Evolutionary conservation across 2,113 vertebrate species (phyloP).

Genomic region (Paramormyrops kingsleyae): DNA sequence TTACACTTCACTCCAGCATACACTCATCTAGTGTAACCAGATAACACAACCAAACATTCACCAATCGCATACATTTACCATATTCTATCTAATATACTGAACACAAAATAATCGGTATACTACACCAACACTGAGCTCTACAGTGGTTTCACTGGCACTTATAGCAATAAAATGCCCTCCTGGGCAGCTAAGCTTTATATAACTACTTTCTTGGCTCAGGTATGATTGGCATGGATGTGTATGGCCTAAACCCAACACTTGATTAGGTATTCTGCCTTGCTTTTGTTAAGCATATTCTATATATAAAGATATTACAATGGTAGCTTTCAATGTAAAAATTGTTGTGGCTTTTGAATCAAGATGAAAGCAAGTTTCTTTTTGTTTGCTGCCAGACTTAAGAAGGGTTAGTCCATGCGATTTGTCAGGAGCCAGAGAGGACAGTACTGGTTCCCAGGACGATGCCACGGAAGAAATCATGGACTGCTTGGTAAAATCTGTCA

Average conservation of each 20-base stretch:
- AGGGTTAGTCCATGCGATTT: constrained; percentile 35
- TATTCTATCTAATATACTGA: background rate
- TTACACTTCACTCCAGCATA: background rate
- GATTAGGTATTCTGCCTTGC: background rate
- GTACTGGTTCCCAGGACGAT: constrained; percentile 64
- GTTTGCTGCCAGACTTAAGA: constrained; percentile 51
- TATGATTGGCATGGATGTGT: background rate
- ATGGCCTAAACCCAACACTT: background rate
- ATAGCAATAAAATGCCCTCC: background rate
- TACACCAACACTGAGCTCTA: background rate
- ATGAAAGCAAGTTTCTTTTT: constrained; percentile 4
- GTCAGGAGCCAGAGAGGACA: constrained; percentile 56
- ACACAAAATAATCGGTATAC: background rate
- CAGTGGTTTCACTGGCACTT: background rate
- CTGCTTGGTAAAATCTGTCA: constrained; percentile 84
- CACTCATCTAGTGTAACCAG: background rate
- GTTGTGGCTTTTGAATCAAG: background rate
- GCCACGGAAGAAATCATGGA: constrained; percentile 94
- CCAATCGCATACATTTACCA: background rate
- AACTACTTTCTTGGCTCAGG: background rate
- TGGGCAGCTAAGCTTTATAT: background rate
- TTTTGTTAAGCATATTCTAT: background rate
- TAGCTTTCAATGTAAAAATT: background rate
- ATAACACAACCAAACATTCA: background rate
- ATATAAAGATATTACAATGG: background rate